Evolutionary conservation across 2,113 vertebrate genomes (phyloP).

Genomic region (Casuarius casuarius): DNA sequence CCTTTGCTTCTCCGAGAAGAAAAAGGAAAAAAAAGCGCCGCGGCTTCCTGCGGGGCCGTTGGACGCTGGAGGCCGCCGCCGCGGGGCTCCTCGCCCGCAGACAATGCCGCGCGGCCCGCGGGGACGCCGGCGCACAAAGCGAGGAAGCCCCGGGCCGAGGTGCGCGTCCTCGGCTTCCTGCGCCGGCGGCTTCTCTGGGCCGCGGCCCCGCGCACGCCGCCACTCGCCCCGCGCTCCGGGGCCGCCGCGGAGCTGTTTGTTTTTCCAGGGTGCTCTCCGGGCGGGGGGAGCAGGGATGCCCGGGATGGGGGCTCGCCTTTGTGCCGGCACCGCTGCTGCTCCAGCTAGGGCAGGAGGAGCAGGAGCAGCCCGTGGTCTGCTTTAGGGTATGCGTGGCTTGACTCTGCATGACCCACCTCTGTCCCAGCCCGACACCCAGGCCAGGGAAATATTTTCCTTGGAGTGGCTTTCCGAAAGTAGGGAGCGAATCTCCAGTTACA

Average conservation of each 20-base stretch:
- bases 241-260: constrained; percentile 70
- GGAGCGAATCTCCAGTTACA: constrained; percentile 7
- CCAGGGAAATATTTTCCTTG: constrained; percentile 43
- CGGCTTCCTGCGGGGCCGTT: constrained; percentile 60
- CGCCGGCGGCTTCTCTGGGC: constrained; percentile 5
- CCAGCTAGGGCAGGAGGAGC: background rate
- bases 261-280: constrained; percentile 72
- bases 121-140: constrained; percentile 67
- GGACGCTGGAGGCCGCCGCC: background rate
- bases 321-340: background rate
- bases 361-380: background rate
- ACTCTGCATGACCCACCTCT: constrained; percentile 21
- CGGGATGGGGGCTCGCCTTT: constrained; percentile 67
- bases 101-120: constrained; percentile 56
- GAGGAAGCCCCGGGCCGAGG: constrained; percentile 70
- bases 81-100: constrained; percentile 29
- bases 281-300: constrained; percentile 63
- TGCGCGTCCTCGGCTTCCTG: constrained; percentile 57
- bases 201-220: background rate
- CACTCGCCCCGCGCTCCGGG: constrained; percentile 44
- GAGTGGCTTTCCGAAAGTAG: background rate
- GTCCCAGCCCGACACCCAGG: background rate
- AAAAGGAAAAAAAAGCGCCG: background rate
- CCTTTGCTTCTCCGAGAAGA: background rate
- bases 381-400: background rate